phyloP scores from a whole-genome alignment of 2,888 invertebrate genomes.

The Drosophila heteroneura region DNA sequence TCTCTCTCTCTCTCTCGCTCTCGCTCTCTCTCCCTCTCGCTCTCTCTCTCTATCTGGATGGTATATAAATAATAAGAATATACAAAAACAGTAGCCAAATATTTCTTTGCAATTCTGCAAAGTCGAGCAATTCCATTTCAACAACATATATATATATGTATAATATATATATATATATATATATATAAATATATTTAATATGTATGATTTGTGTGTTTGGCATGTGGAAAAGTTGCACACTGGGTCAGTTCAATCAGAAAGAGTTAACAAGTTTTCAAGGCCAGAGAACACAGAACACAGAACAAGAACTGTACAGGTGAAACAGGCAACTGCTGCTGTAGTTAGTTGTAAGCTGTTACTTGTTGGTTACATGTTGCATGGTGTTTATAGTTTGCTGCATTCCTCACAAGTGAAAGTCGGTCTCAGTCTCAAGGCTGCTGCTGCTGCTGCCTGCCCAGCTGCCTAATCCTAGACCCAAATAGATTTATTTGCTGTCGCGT shows the following conservation, averaged over 20 bases:
- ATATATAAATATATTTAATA: neutral
- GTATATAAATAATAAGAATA: neutral
- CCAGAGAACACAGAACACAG: conserved; percentile 34
- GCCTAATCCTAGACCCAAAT: conserved; percentile 60
- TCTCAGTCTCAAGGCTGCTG: conserved; percentile 54
- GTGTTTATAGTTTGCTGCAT: conserved; percentile 38
- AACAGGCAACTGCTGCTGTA: conserved; percentile 11
- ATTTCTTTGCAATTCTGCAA: neutral
- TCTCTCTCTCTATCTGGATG: neutral
- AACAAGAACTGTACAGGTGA: conserved; percentile 14
- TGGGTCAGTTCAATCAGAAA: conserved; percentile 41
- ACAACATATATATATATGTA: neutral
- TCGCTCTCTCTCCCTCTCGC: no score
- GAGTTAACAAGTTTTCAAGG: conserved; percentile 40
- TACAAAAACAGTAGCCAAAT: neutral
- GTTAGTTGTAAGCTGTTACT: conserved; percentile 16
- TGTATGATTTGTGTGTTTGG: conserved; percentile 17
- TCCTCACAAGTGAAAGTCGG: conserved; percentile 69
- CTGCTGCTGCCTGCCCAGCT: conserved; percentile 18
- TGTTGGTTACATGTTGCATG: conserved; percentile 23
- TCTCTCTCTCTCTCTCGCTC: neutral
- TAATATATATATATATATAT: neutral
- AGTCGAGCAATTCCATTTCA: neutral
- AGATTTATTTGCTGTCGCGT: conserved; percentile 58
- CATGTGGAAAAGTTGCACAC: conserved; percentile 40